A percentile compares a stretch with the other conserved stretches of the same genome.
Conservation (phyloP, 2,888 invertebrate species). For the Polydrusus tereticollis region DNA sequence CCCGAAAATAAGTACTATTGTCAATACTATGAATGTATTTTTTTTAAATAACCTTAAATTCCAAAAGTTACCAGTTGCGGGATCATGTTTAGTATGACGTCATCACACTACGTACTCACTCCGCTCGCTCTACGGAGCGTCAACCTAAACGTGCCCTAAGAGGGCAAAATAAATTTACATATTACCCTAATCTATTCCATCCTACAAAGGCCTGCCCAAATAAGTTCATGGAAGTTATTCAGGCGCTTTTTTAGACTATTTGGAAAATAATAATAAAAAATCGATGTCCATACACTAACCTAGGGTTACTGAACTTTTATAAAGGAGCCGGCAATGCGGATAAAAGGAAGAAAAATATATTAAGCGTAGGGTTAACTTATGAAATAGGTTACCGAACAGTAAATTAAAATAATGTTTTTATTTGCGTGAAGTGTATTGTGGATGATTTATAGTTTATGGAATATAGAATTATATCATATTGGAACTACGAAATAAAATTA, state of each 20-base stretch:
- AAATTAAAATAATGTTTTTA: background rate
- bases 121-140: too few relatives aligned
- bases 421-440: background rate
- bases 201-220: slow-evolving; percentile 8
- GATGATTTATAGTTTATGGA: background rate
- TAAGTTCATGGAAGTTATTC: slow-evolving; percentile 26
- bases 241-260: slow-evolving; percentile 9
- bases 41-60: too few relatives aligned
- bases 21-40: too few relatives aligned
- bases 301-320: slow-evolving; percentile 45
- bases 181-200: background rate
- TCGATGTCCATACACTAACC: slow-evolving; percentile 44
- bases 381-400: background rate
- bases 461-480: too few relatives aligned
- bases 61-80: too few relatives aligned
- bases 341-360: slow-evolving; percentile 23
- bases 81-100: too few relatives aligned
- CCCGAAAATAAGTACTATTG: too few relatives aligned
- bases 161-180: slow-evolving; percentile 22
- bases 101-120: too few relatives aligned
- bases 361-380: background rate
- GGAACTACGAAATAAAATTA: too few relatives aligned
- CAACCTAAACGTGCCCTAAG: too few relatives aligned
- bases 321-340: slow-evolving; percentile 28
- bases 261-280: slow-evolving; percentile 24